Conservation (phyloP, 2,888 invertebrate genomes). For the Drosophila eohydei region DNA sequence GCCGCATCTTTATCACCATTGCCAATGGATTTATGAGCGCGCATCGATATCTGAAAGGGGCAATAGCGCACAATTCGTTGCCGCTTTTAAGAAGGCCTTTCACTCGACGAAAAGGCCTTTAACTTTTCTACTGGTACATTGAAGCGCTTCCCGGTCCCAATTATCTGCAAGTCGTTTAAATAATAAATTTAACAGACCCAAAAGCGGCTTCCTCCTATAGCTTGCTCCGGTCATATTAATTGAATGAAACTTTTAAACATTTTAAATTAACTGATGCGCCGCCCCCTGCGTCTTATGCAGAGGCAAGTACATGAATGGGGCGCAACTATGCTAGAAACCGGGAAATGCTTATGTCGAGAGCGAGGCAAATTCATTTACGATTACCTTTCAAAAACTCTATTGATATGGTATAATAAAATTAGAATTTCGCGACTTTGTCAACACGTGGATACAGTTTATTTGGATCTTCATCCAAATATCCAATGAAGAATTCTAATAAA, state of each 20-base stretch:
- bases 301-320: neutral
- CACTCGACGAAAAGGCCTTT: conserved; percentile 31
- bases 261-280: conserved; percentile 7
- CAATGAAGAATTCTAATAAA: neutral
- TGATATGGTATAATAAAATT: neutral
- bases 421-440: neutral
- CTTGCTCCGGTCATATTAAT: conserved; percentile 28
- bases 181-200: conserved; percentile 35
- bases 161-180: conserved; percentile 42
- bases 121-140: conserved; percentile 7
- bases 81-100: conserved; percentile 34
- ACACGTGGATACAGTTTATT: too few relatives aligned
- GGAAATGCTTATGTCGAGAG: neutral
- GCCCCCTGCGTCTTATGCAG: neutral
- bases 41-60: conserved; percentile 17
- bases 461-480: neutral
- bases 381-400: neutral
- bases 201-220: conserved; percentile 6
- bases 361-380: neutral
- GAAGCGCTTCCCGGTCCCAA: conserved; percentile 19
- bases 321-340: neutral
- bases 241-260: conserved; percentile 24
- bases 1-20: conserved; percentile 57
- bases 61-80: conserved; percentile 35
- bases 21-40: conserved; percentile 52